These are phyloP conservation scores for Tachuris rubrigastra DNA, from an alignment of 2,113 vertebrate genomes.

Conservation along the genomic window DNA sequence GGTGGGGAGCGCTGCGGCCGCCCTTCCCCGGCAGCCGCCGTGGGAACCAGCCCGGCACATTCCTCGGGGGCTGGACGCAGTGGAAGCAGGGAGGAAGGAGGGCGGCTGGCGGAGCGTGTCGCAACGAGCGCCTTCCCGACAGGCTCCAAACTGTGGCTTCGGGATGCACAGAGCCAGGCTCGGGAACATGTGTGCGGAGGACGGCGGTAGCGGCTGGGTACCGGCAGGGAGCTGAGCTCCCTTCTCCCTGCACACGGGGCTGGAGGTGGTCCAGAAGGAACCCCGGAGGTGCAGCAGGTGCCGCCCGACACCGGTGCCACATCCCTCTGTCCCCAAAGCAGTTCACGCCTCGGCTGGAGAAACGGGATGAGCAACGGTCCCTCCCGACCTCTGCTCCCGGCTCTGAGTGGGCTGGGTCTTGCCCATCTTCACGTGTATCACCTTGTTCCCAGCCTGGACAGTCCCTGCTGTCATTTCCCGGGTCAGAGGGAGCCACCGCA, in stretches of 20 bases:
- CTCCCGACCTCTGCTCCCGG: fast-evolving
- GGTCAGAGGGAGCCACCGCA: fast-evolving
- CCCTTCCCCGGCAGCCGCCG: background rate
- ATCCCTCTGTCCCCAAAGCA: background rate
- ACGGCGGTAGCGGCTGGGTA: background rate
- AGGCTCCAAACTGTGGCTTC: background rate
- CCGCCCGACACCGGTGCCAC: fast-evolving
- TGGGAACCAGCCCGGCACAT: conserved; percentile 32
- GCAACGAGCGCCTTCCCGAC: background rate
- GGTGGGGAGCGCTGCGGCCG: background rate
- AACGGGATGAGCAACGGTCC: background rate
- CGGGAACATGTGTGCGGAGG: background rate
- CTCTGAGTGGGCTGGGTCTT: background rate
- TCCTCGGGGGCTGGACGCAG: background rate
- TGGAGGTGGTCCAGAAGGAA: background rate
- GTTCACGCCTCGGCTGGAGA: fast-evolving
- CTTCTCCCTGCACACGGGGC: fast-evolving
- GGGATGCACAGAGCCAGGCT: background rate
- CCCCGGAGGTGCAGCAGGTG: fast-evolving
- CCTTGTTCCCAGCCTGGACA: background rate
- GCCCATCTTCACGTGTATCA: fast-evolving
- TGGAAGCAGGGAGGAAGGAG: background rate
- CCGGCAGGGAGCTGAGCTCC: background rate
- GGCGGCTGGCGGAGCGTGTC: background rate
- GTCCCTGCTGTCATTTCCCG: background rate